Base-by-base conservation (phyloP, 2,888 invertebrate genomes). In the Synanthedon myopaeformis region DNA sequence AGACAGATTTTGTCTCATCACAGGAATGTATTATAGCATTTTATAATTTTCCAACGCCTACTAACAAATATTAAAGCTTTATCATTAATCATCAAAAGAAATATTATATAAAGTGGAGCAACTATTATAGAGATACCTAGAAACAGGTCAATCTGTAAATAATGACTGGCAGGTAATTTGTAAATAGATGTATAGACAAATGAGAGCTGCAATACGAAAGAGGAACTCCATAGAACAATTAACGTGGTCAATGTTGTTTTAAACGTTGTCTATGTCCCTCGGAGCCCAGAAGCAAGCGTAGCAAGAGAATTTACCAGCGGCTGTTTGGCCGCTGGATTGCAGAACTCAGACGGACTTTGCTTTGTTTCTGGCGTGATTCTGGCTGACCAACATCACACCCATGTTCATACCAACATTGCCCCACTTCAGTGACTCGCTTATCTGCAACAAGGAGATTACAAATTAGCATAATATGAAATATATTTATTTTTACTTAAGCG, bases 381-480 rank as follows among this genome's bases (percentile, higher is more conserved):
- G 64, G 66, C 65, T 79, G 63, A 92, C 87, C 60, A 91, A 85
- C 79, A 91, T 82, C 61, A 92, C 90, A 64, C 92, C 92, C 78
- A 91, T 91, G 71, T 90, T 91, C 89, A 92, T 90, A 70, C 92
- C 91, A 68, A 92, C 89, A 78, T 89, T 91, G 69, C 92, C 91
- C 91, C 92, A 92, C 80, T 91, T 91, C 61, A 91, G 88, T 72
- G 91, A 91, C 82, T 92, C 92, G 76, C 91, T 91, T 80, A 91
- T 90, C 92, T 92, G 88, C 51, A 90, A 90, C 87, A 82, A 86
- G 55, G 63, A 66, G 63, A 63, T 45, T 45, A 4, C 45, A 45
- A 45, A n/a, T 45, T 13, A n/a, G n/a, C n/a, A 13, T 45, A 45
- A n/a, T 45, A 11, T 45, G 13, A 13, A 45, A 13, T 42, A 42